Evolutionary conservation across 1,140 invertebrate genomes (phyloP).

Genomic region (Cardiocondyla obscurior): DNA sequence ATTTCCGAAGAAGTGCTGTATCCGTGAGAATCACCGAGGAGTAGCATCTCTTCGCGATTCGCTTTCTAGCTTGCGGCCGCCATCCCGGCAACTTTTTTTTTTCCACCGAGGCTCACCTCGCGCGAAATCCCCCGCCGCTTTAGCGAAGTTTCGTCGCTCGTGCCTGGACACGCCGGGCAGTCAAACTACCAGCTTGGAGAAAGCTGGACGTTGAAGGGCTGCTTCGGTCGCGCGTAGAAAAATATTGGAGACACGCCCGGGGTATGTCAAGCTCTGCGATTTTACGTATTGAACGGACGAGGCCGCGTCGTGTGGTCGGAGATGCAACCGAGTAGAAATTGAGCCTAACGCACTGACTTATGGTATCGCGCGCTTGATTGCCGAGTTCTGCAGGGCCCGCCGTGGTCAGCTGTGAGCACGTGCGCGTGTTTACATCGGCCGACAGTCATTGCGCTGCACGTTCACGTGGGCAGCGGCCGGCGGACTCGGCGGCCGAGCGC

Average conservation of each 20-base stretch:
- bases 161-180: background rate
- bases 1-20: conserved; percentile 34
- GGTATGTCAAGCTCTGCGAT: no score
- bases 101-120: conserved; percentile 21
- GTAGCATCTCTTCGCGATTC: conserved; percentile 38
- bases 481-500: no score
- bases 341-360: no score
- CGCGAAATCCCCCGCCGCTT: conserved; percentile 33
- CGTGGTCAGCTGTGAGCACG: no score
- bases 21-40: conserved; percentile 19
- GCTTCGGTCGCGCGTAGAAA: conserved; percentile 10
- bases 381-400: no score
- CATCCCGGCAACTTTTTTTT: conserved; percentile 14
- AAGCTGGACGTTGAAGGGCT: conserved; percentile 11
- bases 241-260: conserved; percentile 26
- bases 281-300: background rate
- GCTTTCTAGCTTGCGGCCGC: conserved; percentile 27
- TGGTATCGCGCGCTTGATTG: no score
- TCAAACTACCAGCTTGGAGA: background rate
- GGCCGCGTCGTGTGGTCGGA: background rate
- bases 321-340: no score
- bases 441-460: no score
- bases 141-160: conserved; percentile 37
- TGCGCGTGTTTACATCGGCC: no score
- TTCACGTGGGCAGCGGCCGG: no score